Evolutionary conservation across 1,140 invertebrate genomes (phyloP), one percentile per base, ranked within the genome.

Genomic region (Drosophila nasuta): DNA sequence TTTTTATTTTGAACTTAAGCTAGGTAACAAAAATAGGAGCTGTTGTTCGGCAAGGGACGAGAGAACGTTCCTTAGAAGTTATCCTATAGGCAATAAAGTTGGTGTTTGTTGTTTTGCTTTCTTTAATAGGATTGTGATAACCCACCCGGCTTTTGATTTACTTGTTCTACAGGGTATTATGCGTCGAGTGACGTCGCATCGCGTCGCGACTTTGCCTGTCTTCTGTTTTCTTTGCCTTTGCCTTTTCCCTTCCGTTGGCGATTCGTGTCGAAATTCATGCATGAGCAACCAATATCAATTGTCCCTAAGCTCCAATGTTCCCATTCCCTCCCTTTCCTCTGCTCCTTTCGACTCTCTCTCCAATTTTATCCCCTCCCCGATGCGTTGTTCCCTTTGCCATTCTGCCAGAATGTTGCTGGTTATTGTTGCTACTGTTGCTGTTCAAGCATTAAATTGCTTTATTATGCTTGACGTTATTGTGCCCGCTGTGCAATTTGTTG

Each of bases 381-480:
- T 25, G 20, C 10, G 5, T 5, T 38, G 25, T 30, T n/a, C 13
- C 48, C 45, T 17, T 51, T 54, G 28, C 62, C 62, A 8, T 38
- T 38, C 35, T 54, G 57, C 20, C 43, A 35, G 25, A 57, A 35
- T 33, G 10, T 2, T 17, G 20, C n/a, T 13, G 30, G 51, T 76
- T 68, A 52, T 78, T 78, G 62, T 70, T 75, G 76, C 49, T 56
- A 51, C 5, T 45, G 68, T 56, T 72, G 57, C 80, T 74, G 72
- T 75, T 85, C 69, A 52, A 82, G 80, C 81, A 85, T 82, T 82
- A 85, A 85, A 85, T 85, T 85, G 81, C 80, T 85, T 85, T 85
- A 82, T 85, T 85, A 85, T 82, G 80, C 81, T 82, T 82, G 77
- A 79, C 78, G 77, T 77, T 82, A 79, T 82, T 83, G 79, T 80